phyloP scores from a whole-genome alignment of 37 sponge, comb jelly and placozoan genomes.

The Corticium candelabrum region DNA sequence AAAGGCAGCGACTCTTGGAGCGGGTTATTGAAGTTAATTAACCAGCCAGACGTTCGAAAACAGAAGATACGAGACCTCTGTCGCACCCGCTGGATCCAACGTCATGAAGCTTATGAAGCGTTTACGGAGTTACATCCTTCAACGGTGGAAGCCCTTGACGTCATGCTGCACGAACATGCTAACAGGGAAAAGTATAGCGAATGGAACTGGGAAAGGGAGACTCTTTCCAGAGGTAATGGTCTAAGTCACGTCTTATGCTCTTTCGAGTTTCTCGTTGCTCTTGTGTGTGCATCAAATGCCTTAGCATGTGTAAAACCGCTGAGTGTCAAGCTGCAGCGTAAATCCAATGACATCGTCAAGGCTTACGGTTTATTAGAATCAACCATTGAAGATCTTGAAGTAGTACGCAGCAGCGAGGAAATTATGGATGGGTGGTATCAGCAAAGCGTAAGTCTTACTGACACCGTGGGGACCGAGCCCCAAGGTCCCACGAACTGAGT shows the following conservation, averaged over 20 bases:
- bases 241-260: neutral
- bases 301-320: neutral
- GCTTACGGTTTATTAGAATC: constrained; percentile 29
- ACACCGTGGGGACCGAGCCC: neutral
- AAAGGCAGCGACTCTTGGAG: constrained; percentile 34
- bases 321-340: constrained; percentile 11
- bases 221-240: constrained; percentile 14
- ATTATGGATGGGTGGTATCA: too few species aligned
- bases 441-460: neutral
- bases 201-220: constrained; percentile 45
- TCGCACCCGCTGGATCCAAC: too few species aligned
- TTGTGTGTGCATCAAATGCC: too few species aligned
- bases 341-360: too few species aligned
- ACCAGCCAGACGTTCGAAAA: constrained; percentile 15
- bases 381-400: constrained; percentile 11
- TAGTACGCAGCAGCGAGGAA: too few species aligned
- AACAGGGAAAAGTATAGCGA: constrained; percentile 24
- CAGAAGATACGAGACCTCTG: constrained; percentile 39
- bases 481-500: constrained; percentile 16
- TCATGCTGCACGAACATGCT: constrained; percentile 31
- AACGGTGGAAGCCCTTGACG: constrained; percentile 17
- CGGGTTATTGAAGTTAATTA: constrained; percentile 20
- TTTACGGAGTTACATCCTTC: too few species aligned
- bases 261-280: neutral
- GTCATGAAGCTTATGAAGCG: constrained; percentile 37